A percentile compares a stretch with the other conserved stretches of the same genome.
phyloP scores from a whole-genome alignment of 2,113 vertebrate genomes.

The Apteryx mantelli region DNA sequence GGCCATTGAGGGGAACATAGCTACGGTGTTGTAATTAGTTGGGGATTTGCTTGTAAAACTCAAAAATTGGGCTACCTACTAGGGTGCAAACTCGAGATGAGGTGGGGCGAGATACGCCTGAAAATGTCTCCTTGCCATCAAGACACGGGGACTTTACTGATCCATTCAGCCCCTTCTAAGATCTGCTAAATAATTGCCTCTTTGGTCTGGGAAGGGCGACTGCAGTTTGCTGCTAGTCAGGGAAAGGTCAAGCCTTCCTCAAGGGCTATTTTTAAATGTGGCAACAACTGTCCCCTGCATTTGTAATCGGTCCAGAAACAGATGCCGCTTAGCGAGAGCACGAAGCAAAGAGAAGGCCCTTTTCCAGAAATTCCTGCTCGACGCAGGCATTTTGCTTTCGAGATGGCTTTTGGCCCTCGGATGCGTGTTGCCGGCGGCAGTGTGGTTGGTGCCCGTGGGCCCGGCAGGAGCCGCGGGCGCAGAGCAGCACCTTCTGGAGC shows the following conservation, averaged over 20 bases:
- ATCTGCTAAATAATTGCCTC: not conserved
- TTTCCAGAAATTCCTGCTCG: conserved; percentile 60
- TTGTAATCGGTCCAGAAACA: conserved; percentile 57
- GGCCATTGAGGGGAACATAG: too few species aligned
- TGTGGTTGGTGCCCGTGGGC: too few species aligned
- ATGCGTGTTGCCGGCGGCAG: not conserved
- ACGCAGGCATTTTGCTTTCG: not conserved
- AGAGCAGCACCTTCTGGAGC: conserved; percentile 25
- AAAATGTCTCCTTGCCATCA: not conserved
- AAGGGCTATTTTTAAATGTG: conserved; percentile 75
- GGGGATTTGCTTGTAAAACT: not conserved
- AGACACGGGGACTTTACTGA: not conserved
- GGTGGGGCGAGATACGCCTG: not conserved
- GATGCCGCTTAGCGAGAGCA: conserved; percentile 32
- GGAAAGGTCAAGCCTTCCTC: conserved; percentile 64
- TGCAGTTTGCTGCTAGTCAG: conserved; percentile 32
- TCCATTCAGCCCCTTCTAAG: not conserved
- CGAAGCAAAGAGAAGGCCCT: conserved; percentile 33
- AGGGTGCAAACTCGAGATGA: not conserved
- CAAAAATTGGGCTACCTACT: fast-evolving
- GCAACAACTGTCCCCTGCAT: conserved; percentile 68
- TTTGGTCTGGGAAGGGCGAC: conserved; percentile 48
- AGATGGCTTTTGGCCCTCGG: conserved; percentile 11
- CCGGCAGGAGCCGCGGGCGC: fast-evolving
- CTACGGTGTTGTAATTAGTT: fast-evolving